Base-by-base conservation (phyloP, 2,113 vertebrate genomes). In the Mixornis gularis region DNA sequence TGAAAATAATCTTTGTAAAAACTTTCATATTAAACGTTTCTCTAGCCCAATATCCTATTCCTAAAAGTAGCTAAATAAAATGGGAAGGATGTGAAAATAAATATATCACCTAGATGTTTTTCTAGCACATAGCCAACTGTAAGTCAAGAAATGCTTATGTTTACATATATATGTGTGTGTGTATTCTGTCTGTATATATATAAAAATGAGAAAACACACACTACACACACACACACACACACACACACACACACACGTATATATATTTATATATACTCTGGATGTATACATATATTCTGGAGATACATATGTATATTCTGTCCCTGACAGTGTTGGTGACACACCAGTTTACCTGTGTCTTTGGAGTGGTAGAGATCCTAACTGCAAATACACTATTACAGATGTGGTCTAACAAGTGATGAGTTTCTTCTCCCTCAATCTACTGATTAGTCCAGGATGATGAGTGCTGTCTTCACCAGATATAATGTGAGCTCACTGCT, bases 131-230 rank as follows among this genome's bases (percentile, higher is more conserved):
- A 74, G 17, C n/a, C 30, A 48, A 41, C 58, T 62, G 5, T 81
- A 38, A 79, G n/a, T 87, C 29, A 71, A 68, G 27, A 85, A 90
- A 41, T 93, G 32, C 26, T 48, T 68, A 7, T 59, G 11, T 20
- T 6, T 26, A 2, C 20, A 8, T 46, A 13, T 51, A 0, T 53
- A 1, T 53, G 3, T 64, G 2, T 59, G 15, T 43, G 2, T 71
- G 11, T 48, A 48, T 22, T 48, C 46, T 48, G 46, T 58, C 22
- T n/a, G 14, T 34, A 5, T 52, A 10, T 66, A 2, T 80, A 7
- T 68, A 65, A 17, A 52, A n/a, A 55, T 11, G 24, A 56, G 29
- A n/a, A 64, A 83, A 44, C 15, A 41, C n/a, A n/a, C n/a, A n/a
- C n/a, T n/a, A n/a, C n/a, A n/a, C n/a, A n/a, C n/a, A n/a, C n/a